Base-by-base conservation (phyloP, 1,140 invertebrate genomes). In the Thalassaphorura encarpata region DNA sequence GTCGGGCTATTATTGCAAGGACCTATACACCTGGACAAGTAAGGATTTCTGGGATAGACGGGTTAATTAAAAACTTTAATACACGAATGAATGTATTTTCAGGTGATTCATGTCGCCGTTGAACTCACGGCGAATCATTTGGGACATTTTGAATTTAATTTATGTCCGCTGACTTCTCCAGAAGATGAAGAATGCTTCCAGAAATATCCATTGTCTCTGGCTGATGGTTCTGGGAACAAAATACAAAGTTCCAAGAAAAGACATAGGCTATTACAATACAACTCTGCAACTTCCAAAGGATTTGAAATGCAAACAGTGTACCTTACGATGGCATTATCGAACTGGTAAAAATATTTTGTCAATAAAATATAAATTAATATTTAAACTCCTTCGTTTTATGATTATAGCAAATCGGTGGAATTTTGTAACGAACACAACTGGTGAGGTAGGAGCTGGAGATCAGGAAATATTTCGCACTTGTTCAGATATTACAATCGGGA, bases 301-400 rank as follows among this genome's bases (percentile, higher is more conserved):
- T 28, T 18, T 84, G 3, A 76, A 68, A 1, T 85, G 83, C 65
- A 46, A 76, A 3, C 76, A 79, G 36, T 85, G 83, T 66, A 77
- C 83, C 0, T 63, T 85, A 1, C 75, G 82, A 50, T 85, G 83
- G 83, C 77, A 77, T 54, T 85, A 84, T 61, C 69, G 68, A 42
- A 74, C 74, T 47, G 80, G 74, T 74, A 39, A 48, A 31, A n/a
- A n/a, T n/a, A n/a, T n/a, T n/a, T n/a, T n/a, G n/a, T n/a, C n/a
- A n/a, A n/a, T n/a, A n/a, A n/a, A n/a, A n/a, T n/a, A n/a, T n/a
- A n/a, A n/a, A n/a, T n/a, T n/a, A n/a, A n/a, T n/a, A n/a, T n/a
- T n/a, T n/a, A n/a, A n/a, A n/a, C n/a, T n/a, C n/a, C n/a, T n/a
- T n/a, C n/a, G n/a, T n/a, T n/a, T n/a, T n/a, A n/a, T n/a, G n/a